Conservation (phyloP, 2,113 vertebrate species). For the Zosterops japonicus region DNA sequence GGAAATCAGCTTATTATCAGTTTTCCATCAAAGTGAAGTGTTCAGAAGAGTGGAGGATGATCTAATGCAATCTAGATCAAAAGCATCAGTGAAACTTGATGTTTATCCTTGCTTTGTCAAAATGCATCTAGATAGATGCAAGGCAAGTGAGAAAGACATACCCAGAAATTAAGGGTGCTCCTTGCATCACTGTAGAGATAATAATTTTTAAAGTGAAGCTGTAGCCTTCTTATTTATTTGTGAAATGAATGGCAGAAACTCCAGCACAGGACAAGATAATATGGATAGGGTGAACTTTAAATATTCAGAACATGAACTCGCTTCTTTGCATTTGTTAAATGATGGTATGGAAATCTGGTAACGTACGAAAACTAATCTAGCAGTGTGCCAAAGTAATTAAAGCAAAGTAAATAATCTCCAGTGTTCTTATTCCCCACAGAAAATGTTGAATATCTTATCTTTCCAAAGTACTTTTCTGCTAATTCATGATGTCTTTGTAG, state of each 20-base stretch:
- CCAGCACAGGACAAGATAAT: slow-evolving; percentile 17
- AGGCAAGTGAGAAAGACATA: neutral
- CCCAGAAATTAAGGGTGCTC: neutral
- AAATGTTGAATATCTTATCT: slow-evolving; percentile 78
- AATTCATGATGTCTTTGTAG: slow-evolving; percentile 67
- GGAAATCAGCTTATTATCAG: slow-evolving; percentile 15
- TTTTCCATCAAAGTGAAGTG: slow-evolving; percentile 15
- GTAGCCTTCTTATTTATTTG: neutral
- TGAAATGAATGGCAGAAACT: slow-evolving; percentile 19
- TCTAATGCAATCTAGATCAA: neutral
- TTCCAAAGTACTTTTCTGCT: slow-evolving; percentile 70
- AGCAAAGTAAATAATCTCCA: slow-evolving; percentile 79
- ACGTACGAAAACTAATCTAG: slow-evolving; percentile 76
- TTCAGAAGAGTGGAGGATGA: neutral
- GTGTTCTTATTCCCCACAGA: slow-evolving; percentile 76
- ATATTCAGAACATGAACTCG: slow-evolving; percentile 66
- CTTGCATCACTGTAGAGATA: neutral
- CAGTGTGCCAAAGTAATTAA: slow-evolving; percentile 77
- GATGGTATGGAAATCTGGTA: slow-evolving; percentile 66
- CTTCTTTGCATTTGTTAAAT: slow-evolving; percentile 71
- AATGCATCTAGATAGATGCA: neutral
- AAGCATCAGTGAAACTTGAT: slow-evolving; percentile 1
- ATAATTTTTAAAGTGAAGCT: neutral
- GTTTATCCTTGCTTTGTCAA: neutral
- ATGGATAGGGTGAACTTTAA: slow-evolving; percentile 36